These are phyloP conservation scores for Pagrus major DNA, from an alignment of 2,113 vertebrate genomes.

Conservation along the genomic window DNA sequence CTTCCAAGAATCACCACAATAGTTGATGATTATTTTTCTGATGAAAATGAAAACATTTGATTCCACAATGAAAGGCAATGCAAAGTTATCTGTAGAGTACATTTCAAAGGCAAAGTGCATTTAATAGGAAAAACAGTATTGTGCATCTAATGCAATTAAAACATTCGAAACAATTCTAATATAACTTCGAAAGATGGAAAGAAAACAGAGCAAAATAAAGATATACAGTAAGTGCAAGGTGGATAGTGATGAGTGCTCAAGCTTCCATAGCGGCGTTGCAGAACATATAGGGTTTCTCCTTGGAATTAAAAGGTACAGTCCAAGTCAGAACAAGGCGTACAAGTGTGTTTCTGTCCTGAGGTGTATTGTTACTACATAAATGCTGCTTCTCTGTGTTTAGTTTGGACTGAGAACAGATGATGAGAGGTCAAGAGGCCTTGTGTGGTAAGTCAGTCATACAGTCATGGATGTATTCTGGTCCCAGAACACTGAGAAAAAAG, in stretches of 20 bases:
- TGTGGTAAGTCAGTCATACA: not conserved
- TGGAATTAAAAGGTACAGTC: no score
- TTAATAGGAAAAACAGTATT: not conserved
- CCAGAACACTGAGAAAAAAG: not conserved
- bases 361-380: no score
- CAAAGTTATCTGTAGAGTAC: no score
- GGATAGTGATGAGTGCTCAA: not conserved
- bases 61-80: not conserved
- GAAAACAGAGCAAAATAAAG: not conserved
- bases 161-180: not conserved
- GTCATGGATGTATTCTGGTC: not conserved
- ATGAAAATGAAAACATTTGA: no score
- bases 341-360: no score
- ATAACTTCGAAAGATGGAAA: not conserved
- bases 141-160: not conserved
- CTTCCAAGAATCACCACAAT: no score
- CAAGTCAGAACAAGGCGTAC: no score
- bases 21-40: no score
- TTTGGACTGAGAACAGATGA: not conserved
- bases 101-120: no score
- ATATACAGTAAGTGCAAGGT: not conserved
- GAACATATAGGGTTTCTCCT: not conserved
- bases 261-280: not conserved
- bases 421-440: not conserved
- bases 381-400: no score